Conservation (phyloP, 30 jellyfish, hydroid and myxozoan genomes). For the Haliclystus octoradiatus region DNA sequence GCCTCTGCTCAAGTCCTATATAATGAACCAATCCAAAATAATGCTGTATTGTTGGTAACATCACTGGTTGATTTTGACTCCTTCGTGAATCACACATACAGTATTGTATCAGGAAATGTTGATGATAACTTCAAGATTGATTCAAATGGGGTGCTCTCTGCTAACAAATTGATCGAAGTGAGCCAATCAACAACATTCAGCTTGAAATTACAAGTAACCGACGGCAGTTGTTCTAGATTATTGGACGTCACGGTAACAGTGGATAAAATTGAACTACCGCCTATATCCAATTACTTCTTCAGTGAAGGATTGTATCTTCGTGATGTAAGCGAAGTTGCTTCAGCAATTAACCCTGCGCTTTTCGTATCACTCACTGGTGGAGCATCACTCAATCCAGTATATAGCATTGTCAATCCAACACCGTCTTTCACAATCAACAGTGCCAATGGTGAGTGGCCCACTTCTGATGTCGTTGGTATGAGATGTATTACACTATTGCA, state of each 20-base stretch:
- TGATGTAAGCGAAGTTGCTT: background rate
- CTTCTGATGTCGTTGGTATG: no score
- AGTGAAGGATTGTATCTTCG: constrained; percentile 26
- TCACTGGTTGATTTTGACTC: constrained; percentile 30
- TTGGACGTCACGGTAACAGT: constrained; percentile 19
- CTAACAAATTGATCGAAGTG: constrained; percentile 19
- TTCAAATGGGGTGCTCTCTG: constrained; percentile 33
- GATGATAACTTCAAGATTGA: constrained; percentile 40
- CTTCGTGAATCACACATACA: constrained; percentile 5
- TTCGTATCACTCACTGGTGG: background rate
- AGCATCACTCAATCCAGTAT: background rate
- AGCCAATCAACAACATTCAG: constrained; percentile 11
- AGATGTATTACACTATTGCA: no score
- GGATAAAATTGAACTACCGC: constrained; percentile 1
- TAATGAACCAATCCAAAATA: constrained; percentile 3
- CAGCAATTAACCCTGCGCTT: background rate
- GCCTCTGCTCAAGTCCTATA: constrained; percentile 23
- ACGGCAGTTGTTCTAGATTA: constrained; percentile 20
- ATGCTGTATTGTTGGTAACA: constrained; percentile 3
- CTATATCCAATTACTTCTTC: constrained; percentile 42
- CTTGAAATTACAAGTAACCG: constrained; percentile 39
- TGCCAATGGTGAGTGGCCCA: background rate
- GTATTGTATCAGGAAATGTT: constrained; percentile 9
- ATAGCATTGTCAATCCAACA: background rate
- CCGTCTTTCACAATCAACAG: background rate